Conservation (phyloP, 1,140 invertebrate species). For the Drosophila azteca region DNA sequence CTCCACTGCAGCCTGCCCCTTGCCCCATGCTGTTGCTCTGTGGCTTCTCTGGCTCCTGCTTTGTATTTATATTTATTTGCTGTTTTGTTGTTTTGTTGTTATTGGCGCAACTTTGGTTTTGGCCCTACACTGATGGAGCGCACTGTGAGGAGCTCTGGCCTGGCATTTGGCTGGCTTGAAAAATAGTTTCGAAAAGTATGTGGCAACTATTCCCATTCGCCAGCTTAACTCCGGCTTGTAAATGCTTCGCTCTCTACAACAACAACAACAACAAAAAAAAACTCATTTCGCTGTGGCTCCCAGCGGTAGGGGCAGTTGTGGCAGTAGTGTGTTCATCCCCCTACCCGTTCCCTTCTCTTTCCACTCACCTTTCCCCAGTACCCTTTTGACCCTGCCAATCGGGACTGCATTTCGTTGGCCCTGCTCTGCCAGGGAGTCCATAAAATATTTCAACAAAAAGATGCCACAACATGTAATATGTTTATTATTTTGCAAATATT, state of each 20-base stretch:
- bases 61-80: slow-evolving; percentile 30
- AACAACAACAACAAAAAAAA: too few relatives aligned
- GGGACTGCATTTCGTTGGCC: too few relatives aligned
- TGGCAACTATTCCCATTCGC: slow-evolving; percentile 71
- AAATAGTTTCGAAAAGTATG: slow-evolving; percentile 64
- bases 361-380: too few relatives aligned
- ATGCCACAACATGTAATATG: too few relatives aligned
- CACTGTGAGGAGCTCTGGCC: slow-evolving; percentile 20
- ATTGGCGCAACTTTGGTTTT: slow-evolving; percentile 60
- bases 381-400: too few relatives aligned
- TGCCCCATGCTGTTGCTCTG: too few relatives aligned
- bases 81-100: slow-evolving; percentile 34
- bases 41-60: not conserved
- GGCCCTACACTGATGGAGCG: slow-evolving; percentile 20
- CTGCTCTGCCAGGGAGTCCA: too few relatives aligned
- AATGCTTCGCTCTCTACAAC: slow-evolving; percentile 31
- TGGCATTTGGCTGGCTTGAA: slow-evolving; percentile 52
- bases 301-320: too few relatives aligned
- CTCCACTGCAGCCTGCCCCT: slow-evolving; percentile 26
- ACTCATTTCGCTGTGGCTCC: not conserved
- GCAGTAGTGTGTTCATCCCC: too few relatives aligned
- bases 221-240: slow-evolving; percentile 53
- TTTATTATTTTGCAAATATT: too few relatives aligned
- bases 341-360: too few relatives aligned
- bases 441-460: too few relatives aligned